phyloP scores from a whole-genome alignment of 2,888 invertebrate genomes.

The Ophioninae sp. region DNA sequence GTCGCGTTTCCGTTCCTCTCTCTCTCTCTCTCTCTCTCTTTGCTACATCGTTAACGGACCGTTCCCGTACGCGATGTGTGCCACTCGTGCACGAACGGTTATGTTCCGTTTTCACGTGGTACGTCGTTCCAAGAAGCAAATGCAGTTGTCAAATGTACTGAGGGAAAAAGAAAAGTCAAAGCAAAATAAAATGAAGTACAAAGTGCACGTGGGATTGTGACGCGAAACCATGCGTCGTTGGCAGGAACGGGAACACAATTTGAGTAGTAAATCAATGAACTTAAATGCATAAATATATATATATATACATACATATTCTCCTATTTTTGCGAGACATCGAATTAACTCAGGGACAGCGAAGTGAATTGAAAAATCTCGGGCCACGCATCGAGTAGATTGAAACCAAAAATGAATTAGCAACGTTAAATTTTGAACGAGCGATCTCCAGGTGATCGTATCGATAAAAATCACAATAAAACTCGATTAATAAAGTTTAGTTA shows the following conservation, averaged over 20 bases:
- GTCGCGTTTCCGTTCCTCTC: slow-evolving; percentile 3
- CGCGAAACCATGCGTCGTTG: neutral
- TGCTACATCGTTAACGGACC: slow-evolving; percentile 4
- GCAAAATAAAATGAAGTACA: neutral
- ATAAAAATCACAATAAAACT: neutral
- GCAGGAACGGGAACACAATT: neutral
- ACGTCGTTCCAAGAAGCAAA: slow-evolving; percentile 16
- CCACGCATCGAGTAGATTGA: neutral
- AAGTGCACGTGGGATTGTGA: neutral
- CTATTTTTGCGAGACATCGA: neutral
- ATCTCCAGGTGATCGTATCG: neutral
- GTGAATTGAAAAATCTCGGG: neutral
- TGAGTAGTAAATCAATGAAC: neutral
- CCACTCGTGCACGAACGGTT: slow-evolving; percentile 15
- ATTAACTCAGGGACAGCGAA: neutral
- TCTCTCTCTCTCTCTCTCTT: slow-evolving; percentile 14
- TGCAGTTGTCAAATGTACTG: slow-evolving; percentile 7
- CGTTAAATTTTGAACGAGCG: neutral
- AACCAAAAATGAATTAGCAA: neutral
- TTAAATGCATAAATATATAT: neutral
- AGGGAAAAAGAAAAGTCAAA: slow-evolving; percentile 5
- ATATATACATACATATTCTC: neutral
- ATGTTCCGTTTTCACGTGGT: slow-evolving; percentile 3
- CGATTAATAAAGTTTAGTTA: too few relatives aligned
- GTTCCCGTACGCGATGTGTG: neutral